Percentiles rank a stretch among this genome's conserved stretches.
Conservation (phyloP, 2,797 vertebrate genomes). For the Spondyliosoma cantharus region DNA sequence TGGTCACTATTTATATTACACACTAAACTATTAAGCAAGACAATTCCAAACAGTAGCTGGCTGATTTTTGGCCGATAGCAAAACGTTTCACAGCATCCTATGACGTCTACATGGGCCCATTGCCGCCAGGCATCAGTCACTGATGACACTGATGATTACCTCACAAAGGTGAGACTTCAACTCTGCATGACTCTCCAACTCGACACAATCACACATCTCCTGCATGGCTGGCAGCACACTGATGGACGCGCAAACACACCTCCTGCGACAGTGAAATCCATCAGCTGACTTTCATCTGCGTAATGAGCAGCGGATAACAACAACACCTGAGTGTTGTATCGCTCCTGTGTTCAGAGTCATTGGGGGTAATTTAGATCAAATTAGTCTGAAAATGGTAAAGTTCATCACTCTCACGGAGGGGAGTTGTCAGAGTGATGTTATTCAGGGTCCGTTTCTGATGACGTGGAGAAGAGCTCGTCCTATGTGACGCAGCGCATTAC, state of each 20-base stretch:
- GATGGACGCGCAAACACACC: slow-evolving; percentile 18
- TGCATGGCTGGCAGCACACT: slow-evolving; percentile 24
- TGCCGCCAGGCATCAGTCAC: background rate
- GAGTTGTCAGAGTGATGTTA: slow-evolving; percentile 18
- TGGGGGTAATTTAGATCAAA: slow-evolving; percentile 60
- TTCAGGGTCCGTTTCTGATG: slow-evolving; percentile 36
- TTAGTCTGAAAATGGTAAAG: slow-evolving; percentile 62
- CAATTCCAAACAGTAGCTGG: background rate
- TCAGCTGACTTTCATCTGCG: slow-evolving; percentile 47
- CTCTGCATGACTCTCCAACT: slow-evolving; percentile 18
- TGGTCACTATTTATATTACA: too few relatives aligned
- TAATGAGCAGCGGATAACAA: slow-evolving; percentile 53
- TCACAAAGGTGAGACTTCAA: slow-evolving; percentile 13
- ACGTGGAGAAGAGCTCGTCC: background rate
- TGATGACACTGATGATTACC: background rate
- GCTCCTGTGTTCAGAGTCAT: slow-evolving; percentile 25
- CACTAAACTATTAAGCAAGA: background rate
- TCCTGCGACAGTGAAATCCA: slow-evolving; percentile 25
- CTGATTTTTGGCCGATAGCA: background rate
- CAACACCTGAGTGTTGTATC: background rate
- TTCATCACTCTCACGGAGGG: slow-evolving; percentile 44
- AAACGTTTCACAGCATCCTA: slow-evolving; percentile 13
- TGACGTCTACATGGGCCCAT: background rate
- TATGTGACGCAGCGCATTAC: background rate
- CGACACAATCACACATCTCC: slow-evolving; percentile 28